These are phyloP conservation scores for Araneus ventricosus DNA, from an alignment of 1,140 invertebrate species.

Conservation along the genomic window DNA sequence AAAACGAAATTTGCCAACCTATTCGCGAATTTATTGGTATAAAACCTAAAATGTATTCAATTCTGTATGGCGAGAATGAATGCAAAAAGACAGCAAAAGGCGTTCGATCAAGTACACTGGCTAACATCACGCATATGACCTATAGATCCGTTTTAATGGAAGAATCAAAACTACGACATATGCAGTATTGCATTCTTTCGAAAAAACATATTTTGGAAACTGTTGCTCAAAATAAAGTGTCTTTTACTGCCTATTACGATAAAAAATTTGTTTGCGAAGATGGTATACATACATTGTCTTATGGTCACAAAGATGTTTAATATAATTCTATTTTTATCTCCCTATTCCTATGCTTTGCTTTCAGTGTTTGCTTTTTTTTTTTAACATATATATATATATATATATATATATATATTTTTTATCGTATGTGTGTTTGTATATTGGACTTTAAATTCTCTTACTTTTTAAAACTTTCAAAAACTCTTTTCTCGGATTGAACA, in stretches of 20 bases:
- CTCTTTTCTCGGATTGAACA: too few species aligned
- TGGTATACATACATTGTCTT: not conserved
- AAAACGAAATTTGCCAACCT: conserved; percentile 11
- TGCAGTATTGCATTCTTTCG: not conserved
- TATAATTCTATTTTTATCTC: too few species aligned
- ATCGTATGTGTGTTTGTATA: too few species aligned
- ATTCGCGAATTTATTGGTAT: conserved; percentile 46
- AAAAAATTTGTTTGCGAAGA: not conserved
- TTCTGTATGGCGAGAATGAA: not conserved
- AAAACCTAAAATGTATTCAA: conserved; percentile 47
- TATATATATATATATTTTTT: too few species aligned
- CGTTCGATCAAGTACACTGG: not conserved
- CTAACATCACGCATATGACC: not conserved
- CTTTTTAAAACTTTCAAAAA: too few species aligned
- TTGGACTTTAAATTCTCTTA: too few species aligned
- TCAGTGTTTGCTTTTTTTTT: too few species aligned
- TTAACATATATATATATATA: too few species aligned
- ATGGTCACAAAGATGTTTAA: not conserved
- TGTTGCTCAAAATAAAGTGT: conserved; percentile 9
- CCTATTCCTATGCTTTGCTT: too few species aligned
- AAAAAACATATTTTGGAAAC: too few species aligned
- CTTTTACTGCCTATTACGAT: conserved; percentile 10
- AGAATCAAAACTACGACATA: not conserved
- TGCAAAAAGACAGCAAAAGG: conserved; percentile 56
- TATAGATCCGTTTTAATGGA: not conserved